Evolutionary conservation across 2,113 vertebrate species (phyloP).

Genomic region (Sceloporus undulatus): DNA sequence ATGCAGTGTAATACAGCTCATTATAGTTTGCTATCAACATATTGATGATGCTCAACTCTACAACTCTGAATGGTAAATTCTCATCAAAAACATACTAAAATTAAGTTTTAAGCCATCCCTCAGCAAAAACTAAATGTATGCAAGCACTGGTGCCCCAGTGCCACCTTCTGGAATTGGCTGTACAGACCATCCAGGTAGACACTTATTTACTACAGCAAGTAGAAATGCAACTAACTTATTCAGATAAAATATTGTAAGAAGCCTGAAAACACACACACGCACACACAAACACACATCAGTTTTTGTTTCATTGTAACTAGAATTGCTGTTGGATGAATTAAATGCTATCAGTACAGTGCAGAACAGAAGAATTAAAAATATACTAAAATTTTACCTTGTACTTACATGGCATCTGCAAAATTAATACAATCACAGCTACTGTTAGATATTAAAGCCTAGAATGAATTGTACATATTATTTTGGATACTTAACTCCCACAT

Average conservation of each 20-base stretch:
- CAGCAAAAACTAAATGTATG: not conserved
- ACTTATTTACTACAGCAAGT: not conserved
- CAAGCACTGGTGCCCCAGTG: not conserved
- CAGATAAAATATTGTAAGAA: not conserved
- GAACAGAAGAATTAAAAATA: slow-evolving; percentile 34
- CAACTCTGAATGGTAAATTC: too few species aligned
- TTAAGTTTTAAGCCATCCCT: not conserved
- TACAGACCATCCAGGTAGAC: not conserved
- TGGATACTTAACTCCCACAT: slow-evolving; percentile 80
- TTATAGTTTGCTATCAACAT: not conserved
- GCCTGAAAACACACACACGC: not conserved
- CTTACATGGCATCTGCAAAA: slow-evolving; percentile 69
- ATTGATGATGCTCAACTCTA: not conserved
- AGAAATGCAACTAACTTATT: not conserved
- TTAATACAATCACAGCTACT: slow-evolving; percentile 71
- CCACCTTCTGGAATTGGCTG: not conserved
- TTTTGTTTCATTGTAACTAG: not conserved
- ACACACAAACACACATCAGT: not conserved
- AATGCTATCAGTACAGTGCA: slow-evolving; percentile 29
- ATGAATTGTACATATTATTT: slow-evolving; percentile 78
- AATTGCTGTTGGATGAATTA: slow-evolving; percentile 15
- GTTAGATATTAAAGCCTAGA: slow-evolving; percentile 70
- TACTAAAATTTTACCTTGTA: slow-evolving; percentile 59
- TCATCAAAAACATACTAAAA: too few species aligned
- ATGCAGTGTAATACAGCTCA: not conserved